A percentile compares a stretch with the other conserved stretches of the same genome.
Conservation (phyloP, 2,113 vertebrate species). For the Condylura cristata region DNA sequence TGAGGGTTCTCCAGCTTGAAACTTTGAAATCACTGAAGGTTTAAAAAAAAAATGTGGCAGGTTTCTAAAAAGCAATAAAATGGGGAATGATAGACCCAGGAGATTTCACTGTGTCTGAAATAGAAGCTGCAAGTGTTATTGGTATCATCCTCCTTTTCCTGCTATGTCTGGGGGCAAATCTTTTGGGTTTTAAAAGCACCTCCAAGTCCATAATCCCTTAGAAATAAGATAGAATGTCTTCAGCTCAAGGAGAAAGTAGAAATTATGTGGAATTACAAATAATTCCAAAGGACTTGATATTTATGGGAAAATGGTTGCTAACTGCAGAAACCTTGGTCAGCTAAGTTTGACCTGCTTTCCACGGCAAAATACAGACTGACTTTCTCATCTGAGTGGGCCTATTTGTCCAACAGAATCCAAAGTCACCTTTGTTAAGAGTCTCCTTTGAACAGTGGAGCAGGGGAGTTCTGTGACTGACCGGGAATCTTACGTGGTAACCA, state of each 20-base stretch:
- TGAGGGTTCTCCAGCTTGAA: background rate
- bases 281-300: background rate
- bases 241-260: background rate
- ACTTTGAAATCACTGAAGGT: background rate
- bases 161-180: background rate
- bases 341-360: background rate
- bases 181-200: background rate
- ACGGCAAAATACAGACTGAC: background rate
- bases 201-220: background rate
- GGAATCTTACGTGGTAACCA: background rate
- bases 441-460: background rate
- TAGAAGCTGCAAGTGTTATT: background rate
- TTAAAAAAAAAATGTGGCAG: background rate
- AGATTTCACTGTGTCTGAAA: constrained; percentile 17
- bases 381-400: background rate
- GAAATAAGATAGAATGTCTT: background rate
- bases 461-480: background rate
- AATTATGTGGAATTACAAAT: background rate
- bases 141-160: background rate
- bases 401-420: background rate
- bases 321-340: background rate
- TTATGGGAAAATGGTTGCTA: background rate
- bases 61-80: constrained; percentile 9
- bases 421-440: background rate
- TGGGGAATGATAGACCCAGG: background rate